phyloP scores from a whole-genome alignment of 1,140 invertebrate species.

The Lamellibrachia luymesi region DNA sequence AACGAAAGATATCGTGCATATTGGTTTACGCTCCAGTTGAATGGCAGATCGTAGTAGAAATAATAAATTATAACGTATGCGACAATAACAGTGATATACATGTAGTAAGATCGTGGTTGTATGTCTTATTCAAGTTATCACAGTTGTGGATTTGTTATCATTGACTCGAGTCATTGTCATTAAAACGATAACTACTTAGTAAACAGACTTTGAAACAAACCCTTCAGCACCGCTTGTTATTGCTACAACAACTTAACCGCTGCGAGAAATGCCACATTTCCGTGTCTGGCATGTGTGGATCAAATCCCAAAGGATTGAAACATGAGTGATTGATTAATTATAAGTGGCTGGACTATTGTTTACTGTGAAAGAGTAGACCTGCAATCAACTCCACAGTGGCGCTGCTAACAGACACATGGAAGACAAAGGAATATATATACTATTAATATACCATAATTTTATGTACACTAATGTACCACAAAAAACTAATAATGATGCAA shows the following conservation, averaged over 20 bases:
- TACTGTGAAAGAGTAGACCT: neutral
- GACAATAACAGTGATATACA: too few species aligned
- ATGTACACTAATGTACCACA: neutral
- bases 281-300: neutral
- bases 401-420: neutral
- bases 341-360: neutral
- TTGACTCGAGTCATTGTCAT: too few species aligned
- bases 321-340: conserved; percentile 1
- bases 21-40: too few species aligned
- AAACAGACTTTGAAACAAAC: neutral
- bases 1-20: too few species aligned
- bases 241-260: neutral
- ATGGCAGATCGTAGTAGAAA: too few species aligned
- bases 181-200: neutral
- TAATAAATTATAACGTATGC: too few species aligned
- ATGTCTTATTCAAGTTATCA: too few species aligned
- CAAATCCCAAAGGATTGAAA: neutral
- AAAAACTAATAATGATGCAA: neutral
- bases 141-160: too few species aligned
- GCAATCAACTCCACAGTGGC: neutral
- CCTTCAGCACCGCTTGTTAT: neutral
- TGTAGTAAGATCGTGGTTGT: too few species aligned
- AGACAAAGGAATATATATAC: neutral
- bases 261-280: neutral
- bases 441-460: neutral